A percentile compares a stretch with the other conserved stretches of the same genome.
These are phyloP conservation scores for Pseudococcus jackbeardsleyi DNA, from an alignment of 2,888 invertebrate species.

Conservation along the genomic window DNA sequence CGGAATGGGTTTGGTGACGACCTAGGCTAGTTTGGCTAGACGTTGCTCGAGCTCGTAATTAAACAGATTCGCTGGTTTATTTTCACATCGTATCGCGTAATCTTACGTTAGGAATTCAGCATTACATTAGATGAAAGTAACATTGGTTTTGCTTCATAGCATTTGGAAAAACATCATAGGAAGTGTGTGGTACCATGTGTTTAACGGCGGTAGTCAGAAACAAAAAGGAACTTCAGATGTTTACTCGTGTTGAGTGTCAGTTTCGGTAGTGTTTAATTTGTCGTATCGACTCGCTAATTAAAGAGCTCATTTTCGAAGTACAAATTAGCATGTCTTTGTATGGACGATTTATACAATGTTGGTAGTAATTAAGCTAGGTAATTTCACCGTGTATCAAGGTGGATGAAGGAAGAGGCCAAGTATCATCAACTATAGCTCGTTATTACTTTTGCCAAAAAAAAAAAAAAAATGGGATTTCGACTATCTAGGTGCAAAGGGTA, in stretches of 20 bases:
- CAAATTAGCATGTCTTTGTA: not conserved
- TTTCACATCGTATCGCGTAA: conserved; percentile 46
- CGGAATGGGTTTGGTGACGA: conserved; percentile 15
- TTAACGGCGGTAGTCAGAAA: not conserved
- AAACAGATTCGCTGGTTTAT: conserved; percentile 52
- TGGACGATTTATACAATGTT: not conserved
- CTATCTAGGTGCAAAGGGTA: no score
- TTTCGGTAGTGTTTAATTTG: conserved; percentile 25
- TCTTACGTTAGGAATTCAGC: conserved; percentile 23
- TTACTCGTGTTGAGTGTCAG: conserved; percentile 23
- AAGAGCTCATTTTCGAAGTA: conserved; percentile 4
- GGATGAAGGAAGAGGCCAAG: not conserved
- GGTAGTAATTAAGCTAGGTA: not conserved
- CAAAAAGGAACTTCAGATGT: not conserved
- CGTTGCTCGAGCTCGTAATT: conserved; percentile 17
- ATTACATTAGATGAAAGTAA: conserved; percentile 54
- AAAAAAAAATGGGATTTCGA: no score
- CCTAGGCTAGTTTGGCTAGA: conserved; percentile 20
- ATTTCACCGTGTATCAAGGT: not conserved
- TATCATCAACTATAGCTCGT: no score
- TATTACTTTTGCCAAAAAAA: no score
- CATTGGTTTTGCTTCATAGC: conserved; percentile 15
- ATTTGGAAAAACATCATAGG: conserved; percentile 33
- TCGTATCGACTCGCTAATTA: conserved; percentile 50
- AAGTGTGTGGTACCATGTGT: not conserved